These are phyloP conservation scores for Drosophila sordidula DNA, from an alignment of 2,888 invertebrate species.

Conservation along the genomic window DNA sequence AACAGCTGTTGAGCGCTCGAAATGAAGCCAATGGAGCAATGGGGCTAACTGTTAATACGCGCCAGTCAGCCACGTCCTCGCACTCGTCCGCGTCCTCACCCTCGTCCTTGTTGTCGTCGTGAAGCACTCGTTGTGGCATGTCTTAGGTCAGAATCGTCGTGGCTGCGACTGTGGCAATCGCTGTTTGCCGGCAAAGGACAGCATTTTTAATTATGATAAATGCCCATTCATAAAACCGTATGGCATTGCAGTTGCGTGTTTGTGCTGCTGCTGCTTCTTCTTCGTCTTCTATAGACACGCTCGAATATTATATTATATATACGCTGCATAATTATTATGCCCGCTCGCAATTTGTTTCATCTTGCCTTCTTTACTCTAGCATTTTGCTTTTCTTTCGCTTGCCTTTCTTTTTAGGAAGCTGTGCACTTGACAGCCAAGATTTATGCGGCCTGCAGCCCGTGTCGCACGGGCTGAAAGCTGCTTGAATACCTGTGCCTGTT, in stretches of 20 bases:
- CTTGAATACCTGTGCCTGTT: slow-evolving; percentile 1
- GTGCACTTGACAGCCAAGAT: slow-evolving; percentile 75
- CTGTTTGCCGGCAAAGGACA: slow-evolving; percentile 54
- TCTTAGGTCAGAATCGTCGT: slow-evolving; percentile 78
- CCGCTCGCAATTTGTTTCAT: slow-evolving; percentile 29
- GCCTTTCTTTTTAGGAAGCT: slow-evolving; percentile 27
- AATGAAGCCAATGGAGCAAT: slow-evolving; percentile 59
- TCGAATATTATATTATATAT: slow-evolving; percentile 15
- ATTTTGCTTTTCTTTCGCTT: slow-evolving; percentile 9
- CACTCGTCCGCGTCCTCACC: slow-evolving; percentile 31
- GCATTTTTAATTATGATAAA: slow-evolving; percentile 82
- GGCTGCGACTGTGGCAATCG: slow-evolving; percentile 6
- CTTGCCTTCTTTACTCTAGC: slow-evolving; percentile 3
- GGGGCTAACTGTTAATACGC: slow-evolving; percentile 49
- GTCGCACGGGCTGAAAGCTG: slow-evolving; percentile 5
- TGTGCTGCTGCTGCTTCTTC: background rate
- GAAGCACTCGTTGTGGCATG: slow-evolving; percentile 72
- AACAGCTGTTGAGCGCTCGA: slow-evolving; percentile 68
- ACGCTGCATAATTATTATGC: slow-evolving; percentile 65
- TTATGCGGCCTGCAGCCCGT: slow-evolving; percentile 67
- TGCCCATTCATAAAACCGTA: slow-evolving; percentile 77
- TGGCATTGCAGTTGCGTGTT: slow-evolving; percentile 70
- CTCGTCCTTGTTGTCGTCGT: slow-evolving; percentile 32
- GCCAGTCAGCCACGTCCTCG: slow-evolving; percentile 40
- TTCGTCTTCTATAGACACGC: slow-evolving; percentile 9